phyloP scores from a whole-genome alignment of 2,113 vertebrate species.

The Tapirus terrestris region DNA sequence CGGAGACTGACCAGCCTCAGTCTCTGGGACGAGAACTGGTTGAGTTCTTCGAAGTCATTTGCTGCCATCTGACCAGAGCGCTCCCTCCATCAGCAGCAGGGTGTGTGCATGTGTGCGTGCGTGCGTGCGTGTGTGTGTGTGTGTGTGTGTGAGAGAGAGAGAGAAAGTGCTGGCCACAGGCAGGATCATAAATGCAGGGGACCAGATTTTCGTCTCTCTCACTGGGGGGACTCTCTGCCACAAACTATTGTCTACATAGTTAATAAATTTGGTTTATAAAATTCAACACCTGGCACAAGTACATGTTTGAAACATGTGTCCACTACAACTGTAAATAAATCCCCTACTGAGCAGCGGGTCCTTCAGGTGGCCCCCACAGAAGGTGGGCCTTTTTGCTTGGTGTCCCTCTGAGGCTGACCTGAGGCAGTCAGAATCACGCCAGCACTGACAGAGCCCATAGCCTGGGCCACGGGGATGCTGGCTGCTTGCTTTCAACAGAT shows the following conservation, averaged over 20 bases:
- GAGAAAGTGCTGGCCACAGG: background rate
- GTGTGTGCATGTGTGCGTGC: background rate
- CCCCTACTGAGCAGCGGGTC: background rate
- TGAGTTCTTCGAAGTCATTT: background rate
- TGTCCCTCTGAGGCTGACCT: too few species aligned
- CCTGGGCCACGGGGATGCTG: rapidly evolving
- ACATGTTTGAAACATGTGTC: background rate
- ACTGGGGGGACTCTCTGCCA: background rate
- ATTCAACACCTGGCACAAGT: background rate
- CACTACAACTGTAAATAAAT: background rate
- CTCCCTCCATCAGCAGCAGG: background rate
- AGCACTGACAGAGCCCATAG: background rate
- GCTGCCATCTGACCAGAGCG: background rate
- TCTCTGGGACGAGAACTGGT: background rate
- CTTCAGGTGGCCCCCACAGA: background rate
- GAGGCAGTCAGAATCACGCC: background rate
- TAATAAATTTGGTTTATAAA: constrained; percentile 13
- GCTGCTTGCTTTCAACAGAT: background rate
- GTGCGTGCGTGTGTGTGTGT: background rate
- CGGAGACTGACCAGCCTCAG: background rate
- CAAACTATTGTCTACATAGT: background rate
- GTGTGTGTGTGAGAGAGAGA: background rate
- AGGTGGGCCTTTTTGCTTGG: background rate
- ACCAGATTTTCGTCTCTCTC: background rate
- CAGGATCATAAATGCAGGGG: background rate